Evolutionary conservation across 2,797 vertebrate genomes (phyloP), one percentile per base, ranked within the genome.

Genomic region (Micrastur ruficollis): DNA sequence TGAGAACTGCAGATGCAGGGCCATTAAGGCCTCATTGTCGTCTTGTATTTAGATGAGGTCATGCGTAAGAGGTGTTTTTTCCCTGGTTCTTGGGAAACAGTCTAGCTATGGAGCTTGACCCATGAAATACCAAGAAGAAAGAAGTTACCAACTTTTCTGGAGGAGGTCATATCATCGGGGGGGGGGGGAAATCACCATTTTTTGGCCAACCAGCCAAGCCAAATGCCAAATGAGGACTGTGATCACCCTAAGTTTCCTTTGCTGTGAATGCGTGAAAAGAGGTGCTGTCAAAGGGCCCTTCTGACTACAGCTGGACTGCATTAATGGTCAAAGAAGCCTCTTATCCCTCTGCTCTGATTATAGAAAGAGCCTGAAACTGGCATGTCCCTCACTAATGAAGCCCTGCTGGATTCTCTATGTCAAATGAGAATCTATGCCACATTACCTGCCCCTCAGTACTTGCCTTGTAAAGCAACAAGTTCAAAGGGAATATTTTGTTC

Each of bases 131-230:
- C 34, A 86, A 50, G 23, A 86, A 67, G 38, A 80, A 65, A 40
- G 23, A 70, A 83, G 26, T 40, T 62, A 58, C 17, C 40, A 21
- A 1, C 17, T 84, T 18, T 82, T 94, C 52, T 76, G 67, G 12
- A 87, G 42, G 16, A 78, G 21, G 8, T 80, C 32, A 12, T 82
- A 52, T 42, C 31, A n/a, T n/a, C n/a, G n/a, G n/a, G n/a, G n/a
- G n/a, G n/a, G n/a, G n/a, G n/a, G n/a, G n/a, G n/a, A n/a, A n/a
- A 53, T 44, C 44, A 31, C 1, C 0, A 9, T 8, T 15, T 62
- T 78, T 76, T 76, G 15, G 14, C 31, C 49, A 63, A 50, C 13
- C 12, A 36, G 6, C 26, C 81, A 82, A 89, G 7, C 22, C 66
- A 84, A 75, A 89, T 29, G 15, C 15, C 27, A 29, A 27, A 42